Evolutionary conservation across 35 echinoderm and acorn worm genomes (phyloP).

Genomic region (Apostichopus californicus): DNA sequence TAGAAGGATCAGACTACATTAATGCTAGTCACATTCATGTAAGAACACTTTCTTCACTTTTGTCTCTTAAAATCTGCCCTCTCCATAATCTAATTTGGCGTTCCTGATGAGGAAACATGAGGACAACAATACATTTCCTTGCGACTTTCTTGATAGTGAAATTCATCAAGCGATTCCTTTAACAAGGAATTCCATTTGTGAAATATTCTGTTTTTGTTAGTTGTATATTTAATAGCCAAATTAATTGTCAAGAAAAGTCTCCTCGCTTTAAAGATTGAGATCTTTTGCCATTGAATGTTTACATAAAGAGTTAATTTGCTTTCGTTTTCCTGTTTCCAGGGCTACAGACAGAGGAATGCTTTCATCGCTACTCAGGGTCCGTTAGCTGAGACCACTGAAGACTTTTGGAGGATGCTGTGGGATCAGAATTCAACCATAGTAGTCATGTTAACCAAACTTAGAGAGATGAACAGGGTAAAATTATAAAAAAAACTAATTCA

Average conservation of each 20-base stretch:
- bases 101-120: too few relatives aligned
- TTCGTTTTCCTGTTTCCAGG: slow-evolving; percentile 42
- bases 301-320: not conserved
- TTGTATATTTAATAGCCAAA: too few relatives aligned
- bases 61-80: not conserved
- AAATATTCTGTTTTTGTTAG: too few relatives aligned
- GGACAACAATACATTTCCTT: too few relatives aligned
- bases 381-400: slow-evolving; percentile 96
- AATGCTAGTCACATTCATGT: slow-evolving; percentile 98
- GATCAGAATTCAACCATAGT: slow-evolving; percentile 99
- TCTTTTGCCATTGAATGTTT: not conserved
- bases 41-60: slow-evolving; percentile 39
- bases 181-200: too few relatives aligned
- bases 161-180: too few relatives aligned
- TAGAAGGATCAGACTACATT: slow-evolving; percentile 97
- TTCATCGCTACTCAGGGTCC: slow-evolving; percentile 99
- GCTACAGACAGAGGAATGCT: slow-evolving; percentile 90
- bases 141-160: not conserved
- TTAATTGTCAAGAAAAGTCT: too few relatives aligned
- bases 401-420: slow-evolving; percentile 99
- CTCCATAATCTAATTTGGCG: too few relatives aligned
- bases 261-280: too few relatives aligned
- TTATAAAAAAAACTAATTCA: too few relatives aligned
- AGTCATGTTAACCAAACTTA: slow-evolving; percentile 96
- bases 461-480: slow-evolving; percentile 91